Conservation (phyloP, 2,888 invertebrate genomes). For the Cheilosia urbana region DNA sequence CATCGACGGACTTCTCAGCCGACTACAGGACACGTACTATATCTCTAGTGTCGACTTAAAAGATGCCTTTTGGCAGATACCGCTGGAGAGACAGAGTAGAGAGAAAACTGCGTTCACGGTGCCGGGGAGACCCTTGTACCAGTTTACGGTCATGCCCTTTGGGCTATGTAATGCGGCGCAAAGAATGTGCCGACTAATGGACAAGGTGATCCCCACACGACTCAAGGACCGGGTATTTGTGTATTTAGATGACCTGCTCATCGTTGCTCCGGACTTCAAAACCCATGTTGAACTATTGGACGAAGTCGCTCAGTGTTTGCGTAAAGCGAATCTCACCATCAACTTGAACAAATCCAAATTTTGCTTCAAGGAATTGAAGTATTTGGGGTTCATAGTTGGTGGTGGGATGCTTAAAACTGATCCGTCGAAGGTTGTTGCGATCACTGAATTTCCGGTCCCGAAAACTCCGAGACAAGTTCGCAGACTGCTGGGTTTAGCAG, state of each 20-base stretch:
- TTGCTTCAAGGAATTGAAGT: too few species aligned
- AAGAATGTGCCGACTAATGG: constrained; percentile 54
- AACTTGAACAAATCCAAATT: too few species aligned
- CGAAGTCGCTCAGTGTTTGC: neutral
- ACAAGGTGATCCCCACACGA: constrained; percentile 42
- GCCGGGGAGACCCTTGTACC: neutral
- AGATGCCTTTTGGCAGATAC: constrained; percentile 9
- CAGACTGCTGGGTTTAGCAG: neutral
- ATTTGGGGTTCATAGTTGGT: constrained; percentile 8
- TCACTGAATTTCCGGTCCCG: neutral
- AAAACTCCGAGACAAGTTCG: too few species aligned
- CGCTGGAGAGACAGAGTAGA: constrained; percentile 2
- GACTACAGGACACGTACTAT: neutral
- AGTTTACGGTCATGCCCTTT: constrained; percentile 48
- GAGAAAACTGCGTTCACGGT: constrained; percentile 45
- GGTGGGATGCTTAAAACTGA: constrained; percentile 33
- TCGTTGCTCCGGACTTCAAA: constrained; percentile 47
- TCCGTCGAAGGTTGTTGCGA: neutral
- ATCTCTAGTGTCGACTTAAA: neutral
- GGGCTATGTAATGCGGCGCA: constrained; percentile 48
- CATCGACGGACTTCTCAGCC: constrained; percentile 14
- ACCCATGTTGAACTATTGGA: constrained; percentile 30
- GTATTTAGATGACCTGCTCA: neutral
- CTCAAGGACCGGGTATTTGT: constrained; percentile 16
- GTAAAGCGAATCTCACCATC: too few species aligned